Evolutionary conservation across 2,113 vertebrate genomes (phyloP).

Genomic region (Alectura lathami): DNA sequence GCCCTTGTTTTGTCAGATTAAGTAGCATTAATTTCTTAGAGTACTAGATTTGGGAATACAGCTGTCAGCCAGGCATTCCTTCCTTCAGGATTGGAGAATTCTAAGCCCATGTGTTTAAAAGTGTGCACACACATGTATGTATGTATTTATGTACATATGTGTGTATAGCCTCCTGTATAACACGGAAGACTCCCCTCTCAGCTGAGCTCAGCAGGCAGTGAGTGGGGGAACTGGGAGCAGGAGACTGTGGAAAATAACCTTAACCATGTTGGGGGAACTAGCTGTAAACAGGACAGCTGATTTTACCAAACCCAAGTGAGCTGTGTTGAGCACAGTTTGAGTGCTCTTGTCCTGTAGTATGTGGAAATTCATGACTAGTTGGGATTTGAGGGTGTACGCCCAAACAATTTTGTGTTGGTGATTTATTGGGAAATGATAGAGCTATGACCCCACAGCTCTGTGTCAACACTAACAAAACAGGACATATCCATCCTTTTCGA

Average conservation of each 20-base stretch:
- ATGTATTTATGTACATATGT: rapidly evolving
- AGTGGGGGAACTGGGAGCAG: rapidly evolving
- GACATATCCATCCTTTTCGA: neutral
- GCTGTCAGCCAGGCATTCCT: neutral
- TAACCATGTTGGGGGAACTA: rapidly evolving
- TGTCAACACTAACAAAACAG: neutral
- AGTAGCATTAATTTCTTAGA: neutral
- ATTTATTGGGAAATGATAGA: neutral
- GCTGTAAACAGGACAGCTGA: neutral
- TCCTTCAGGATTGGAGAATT: neutral
- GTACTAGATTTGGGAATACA: neutral
- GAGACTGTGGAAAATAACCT: neutral
- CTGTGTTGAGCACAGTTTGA: neutral
- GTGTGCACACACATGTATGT: rapidly evolving
- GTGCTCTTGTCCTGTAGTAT: neutral
- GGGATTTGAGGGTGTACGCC: neutral
- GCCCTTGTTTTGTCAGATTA: neutral
- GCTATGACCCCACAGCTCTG: neutral
- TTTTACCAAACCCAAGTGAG: neutral
- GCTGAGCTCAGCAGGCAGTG: neutral
- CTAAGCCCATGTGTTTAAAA: neutral
- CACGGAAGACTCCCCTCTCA: neutral
- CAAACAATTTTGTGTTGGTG: neutral
- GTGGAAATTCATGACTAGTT: rapidly evolving
- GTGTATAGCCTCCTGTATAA: neutral